These are phyloP conservation scores for Dryadula phaetusa DNA, from an alignment of 2,888 invertebrate genomes.

Conservation along the genomic window DNA sequence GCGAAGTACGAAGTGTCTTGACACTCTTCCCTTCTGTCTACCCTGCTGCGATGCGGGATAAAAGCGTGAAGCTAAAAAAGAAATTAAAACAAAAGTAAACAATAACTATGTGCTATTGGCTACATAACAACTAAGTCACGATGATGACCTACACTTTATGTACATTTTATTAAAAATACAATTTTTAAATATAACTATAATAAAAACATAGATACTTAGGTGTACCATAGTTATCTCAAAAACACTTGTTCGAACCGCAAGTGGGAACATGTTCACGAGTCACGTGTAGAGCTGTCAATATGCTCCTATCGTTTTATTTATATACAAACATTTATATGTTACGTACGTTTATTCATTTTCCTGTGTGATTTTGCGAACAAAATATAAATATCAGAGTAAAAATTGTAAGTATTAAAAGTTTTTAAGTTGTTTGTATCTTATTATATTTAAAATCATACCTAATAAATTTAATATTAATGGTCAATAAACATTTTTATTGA, in stretches of 20 bases:
- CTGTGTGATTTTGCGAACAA: background rate
- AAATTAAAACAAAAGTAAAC: too few species aligned
- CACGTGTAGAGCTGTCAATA: slow-evolving; percentile 19
- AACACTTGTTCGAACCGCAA: slow-evolving; percentile 16
- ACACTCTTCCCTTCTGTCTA: too few species aligned
- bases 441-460: background rate
- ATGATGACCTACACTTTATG: background rate
- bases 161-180: background rate
- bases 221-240: background rate
- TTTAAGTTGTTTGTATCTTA: background rate
- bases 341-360: slow-evolving; percentile 16
- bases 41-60: too few species aligned
- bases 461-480: background rate
- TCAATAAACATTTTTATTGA: background rate
- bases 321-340: slow-evolving; percentile 13
- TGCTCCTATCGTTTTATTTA: slow-evolving; percentile 17
- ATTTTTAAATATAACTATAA: background rate
- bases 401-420: background rate
- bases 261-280: slow-evolving; percentile 9
- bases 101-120: too few species aligned
- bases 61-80: too few species aligned
- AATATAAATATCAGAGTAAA: background rate
- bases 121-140: too few species aligned
- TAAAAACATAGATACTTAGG: background rate
- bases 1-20: too few species aligned